These are phyloP conservation scores for Panthera leo DNA, from an alignment of 2,113 vertebrate species.

Conservation along the genomic window DNA sequence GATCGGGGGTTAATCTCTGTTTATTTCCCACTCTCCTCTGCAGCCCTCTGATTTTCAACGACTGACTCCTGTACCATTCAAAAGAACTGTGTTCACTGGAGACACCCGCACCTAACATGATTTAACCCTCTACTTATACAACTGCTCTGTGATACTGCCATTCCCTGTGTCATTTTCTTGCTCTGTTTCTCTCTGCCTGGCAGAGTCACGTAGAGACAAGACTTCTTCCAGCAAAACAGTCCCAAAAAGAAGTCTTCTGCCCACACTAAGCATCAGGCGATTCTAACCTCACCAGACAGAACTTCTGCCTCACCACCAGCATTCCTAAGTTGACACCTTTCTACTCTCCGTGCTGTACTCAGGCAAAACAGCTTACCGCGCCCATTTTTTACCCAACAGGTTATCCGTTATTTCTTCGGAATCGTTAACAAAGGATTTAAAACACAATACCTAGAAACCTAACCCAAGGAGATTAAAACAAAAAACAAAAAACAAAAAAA, in stretches of 20 bases:
- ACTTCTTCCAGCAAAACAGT: background rate
- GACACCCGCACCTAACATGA: background rate
- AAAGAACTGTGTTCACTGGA: background rate
- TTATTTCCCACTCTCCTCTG: background rate
- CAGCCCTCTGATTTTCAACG: background rate
- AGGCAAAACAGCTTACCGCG: background rate
- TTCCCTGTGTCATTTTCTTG: background rate
- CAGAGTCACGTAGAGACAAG: background rate
- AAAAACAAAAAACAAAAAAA: background rate
- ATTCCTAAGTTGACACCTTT: background rate
- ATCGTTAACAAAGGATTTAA: conserved; percentile 34
- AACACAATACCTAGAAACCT: background rate
- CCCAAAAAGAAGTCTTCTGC: background rate
- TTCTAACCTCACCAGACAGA: background rate
- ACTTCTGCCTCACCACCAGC: background rate
- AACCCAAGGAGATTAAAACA: background rate
- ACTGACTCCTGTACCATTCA: background rate
- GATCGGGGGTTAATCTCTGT: background rate
- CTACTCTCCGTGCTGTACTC: background rate
- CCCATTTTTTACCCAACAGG: background rate
- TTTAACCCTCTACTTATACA: background rate
- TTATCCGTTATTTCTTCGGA: background rate
- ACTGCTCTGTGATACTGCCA: background rate
- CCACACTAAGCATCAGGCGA: background rate
- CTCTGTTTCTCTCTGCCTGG: background rate